Conservation (phyloP, 2,888 invertebrate genomes). For the Sarcophaga caerulescens region DNA sequence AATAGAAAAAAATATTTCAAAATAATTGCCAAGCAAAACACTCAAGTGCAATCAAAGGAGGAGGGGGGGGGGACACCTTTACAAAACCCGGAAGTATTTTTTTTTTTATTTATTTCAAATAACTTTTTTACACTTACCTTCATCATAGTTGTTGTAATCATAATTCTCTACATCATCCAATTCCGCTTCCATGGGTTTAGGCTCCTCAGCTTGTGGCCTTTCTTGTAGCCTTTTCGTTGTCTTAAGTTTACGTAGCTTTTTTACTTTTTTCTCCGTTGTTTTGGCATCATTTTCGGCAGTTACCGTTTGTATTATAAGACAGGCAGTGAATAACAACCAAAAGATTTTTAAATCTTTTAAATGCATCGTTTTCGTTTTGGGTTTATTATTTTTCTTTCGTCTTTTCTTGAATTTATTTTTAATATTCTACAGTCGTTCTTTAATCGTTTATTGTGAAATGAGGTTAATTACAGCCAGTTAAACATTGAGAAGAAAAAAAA, state of each 20-base stretch:
- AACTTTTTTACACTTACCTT: conserved; percentile 67
- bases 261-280: conserved; percentile 37
- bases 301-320: conserved; percentile 59
- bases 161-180: conserved; percentile 71
- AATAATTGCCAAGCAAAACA: background rate
- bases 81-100: background rate
- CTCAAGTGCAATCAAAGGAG: too few species aligned
- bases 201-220: conserved; percentile 73
- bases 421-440: background rate
- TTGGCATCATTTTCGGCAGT: conserved; percentile 51
- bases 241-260: conserved; percentile 61
- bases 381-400: background rate
- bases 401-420: background rate
- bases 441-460: background rate
- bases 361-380: conserved; percentile 57
- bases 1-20: too few species aligned
- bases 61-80: too few species aligned
- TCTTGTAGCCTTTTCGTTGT: conserved; percentile 56
- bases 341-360: conserved; percentile 61
- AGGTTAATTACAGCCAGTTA: conserved; percentile 22
- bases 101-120: background rate
- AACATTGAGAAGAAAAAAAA: conserved; percentile 20
- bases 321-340: conserved; percentile 51
- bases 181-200: conserved; percentile 70
- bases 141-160: conserved; percentile 72